These are phyloP conservation scores for Aethes cnicana DNA, from an alignment of 2,888 invertebrate genomes.

Conservation along the genomic window DNA sequence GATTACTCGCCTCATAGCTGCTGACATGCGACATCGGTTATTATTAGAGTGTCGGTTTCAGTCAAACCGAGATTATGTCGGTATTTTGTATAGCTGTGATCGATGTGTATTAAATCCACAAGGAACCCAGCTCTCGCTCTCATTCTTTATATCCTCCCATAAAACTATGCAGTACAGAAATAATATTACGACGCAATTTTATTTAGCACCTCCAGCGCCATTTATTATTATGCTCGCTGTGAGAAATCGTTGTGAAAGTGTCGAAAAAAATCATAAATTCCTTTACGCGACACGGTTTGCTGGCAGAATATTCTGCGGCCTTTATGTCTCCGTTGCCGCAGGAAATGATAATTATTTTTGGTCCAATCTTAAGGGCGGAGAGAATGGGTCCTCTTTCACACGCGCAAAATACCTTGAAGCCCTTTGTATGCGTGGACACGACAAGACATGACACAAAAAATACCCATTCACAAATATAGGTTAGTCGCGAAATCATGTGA, in stretches of 20 bases:
- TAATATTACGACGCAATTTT: constrained; percentile 37
- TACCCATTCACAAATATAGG: constrained; percentile 80
- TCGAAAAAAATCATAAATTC: constrained; percentile 47
- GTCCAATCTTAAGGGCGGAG: constrained; percentile 67
- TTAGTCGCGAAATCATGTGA: constrained; percentile 65
- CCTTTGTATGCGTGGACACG: constrained; percentile 63
- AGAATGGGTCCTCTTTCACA: constrained; percentile 77
- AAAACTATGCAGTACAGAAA: constrained; percentile 24
- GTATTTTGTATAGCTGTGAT: constrained; percentile 46
- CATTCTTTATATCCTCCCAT: background rate
- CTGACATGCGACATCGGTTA: constrained; percentile 65
- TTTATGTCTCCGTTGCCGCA: constrained; percentile 66
- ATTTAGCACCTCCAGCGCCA: constrained; percentile 46
- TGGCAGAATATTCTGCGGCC: constrained; percentile 46
- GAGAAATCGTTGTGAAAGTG: constrained; percentile 53
- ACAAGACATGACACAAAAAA: constrained; percentile 64
- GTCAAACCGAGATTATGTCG: constrained; percentile 45
- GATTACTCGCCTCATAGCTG: constrained; percentile 63
- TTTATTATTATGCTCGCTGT: constrained; percentile 49
- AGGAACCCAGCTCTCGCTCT: background rate
- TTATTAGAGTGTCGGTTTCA: constrained; percentile 63
- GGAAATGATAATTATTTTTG: constrained; percentile 83
- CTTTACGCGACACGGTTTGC: constrained; percentile 43
- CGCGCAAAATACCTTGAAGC: constrained; percentile 76
- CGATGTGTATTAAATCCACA: constrained; percentile 2